These are phyloP conservation scores for Heterotilapia buettikoferi DNA, from an alignment of 2,113 vertebrate species.

Conservation along the genomic window DNA sequence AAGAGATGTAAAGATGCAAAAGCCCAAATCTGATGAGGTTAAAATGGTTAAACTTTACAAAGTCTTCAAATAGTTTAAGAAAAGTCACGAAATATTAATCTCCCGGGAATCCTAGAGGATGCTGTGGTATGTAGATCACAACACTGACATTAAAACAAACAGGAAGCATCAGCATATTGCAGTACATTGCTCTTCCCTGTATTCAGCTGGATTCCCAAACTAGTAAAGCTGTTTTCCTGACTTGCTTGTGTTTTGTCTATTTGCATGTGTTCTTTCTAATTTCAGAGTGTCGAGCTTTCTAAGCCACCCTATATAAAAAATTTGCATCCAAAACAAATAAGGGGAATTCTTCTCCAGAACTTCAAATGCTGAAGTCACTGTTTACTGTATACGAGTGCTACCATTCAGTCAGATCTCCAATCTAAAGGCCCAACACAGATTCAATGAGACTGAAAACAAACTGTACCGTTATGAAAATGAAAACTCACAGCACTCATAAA, in stretches of 20 bases:
- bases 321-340: background rate
- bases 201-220: background rate
- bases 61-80: background rate
- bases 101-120: background rate
- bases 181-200: background rate
- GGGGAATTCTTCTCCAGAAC: background rate
- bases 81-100: background rate
- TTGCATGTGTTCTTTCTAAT: background rate
- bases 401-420: background rate
- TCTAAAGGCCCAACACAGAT: background rate
- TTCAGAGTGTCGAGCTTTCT: background rate
- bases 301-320: accelerated
- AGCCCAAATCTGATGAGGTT: background rate
- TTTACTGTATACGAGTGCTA: background rate
- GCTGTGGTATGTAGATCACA: background rate
- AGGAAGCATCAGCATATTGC: background rate
- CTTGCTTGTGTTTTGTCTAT: background rate
- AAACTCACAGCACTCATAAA: background rate
- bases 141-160: background rate
- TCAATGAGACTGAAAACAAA: background rate
- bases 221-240: background rate
- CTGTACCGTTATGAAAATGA: background rate
- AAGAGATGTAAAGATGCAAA: background rate
- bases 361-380: background rate
- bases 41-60: background rate